Base-by-base conservation (phyloP, 2,113 vertebrate genomes). In the Echinops telfairi region DNA sequence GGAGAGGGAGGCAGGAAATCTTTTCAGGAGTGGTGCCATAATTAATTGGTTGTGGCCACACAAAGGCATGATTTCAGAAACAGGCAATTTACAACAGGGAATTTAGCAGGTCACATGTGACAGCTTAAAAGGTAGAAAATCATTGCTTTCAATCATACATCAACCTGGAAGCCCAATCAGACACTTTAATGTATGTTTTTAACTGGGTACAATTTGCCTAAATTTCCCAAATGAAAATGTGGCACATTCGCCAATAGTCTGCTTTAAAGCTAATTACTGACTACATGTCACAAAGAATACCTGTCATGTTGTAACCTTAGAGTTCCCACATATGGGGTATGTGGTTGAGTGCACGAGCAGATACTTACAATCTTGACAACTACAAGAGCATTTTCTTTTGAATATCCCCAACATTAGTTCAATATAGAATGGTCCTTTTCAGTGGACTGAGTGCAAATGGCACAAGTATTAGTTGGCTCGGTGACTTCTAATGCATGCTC, bases 111-210 rank as follows among this genome's bases (percentile, higher is more conserved):
- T 89, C 91, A 83, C 68, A 17, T 4, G 36, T 23, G 73, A 87
- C 53, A 29, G 78, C 83, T 27, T 43, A 22, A 89, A 93, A 91
- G 84, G 83, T 92, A 82, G 87, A 84, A 95, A 96, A 91, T 84
- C 73, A 92, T 94, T 89, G 82, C 87, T 92, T 94, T 96, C 94
- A 95, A 66, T 83, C 86, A 86, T 2, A 1, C n/a, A 23, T 87
- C 86, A 85, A 79, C 86, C n/a, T 91, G 70, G 71, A 91, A 89
- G 68, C 29, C 71, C 86, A 95, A 73, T 77, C 36, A 92, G 83
- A 84, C 43, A 57, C 62, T 92, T 90, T 79, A 92, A 93, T 89
- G 68, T 89, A 90, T 90, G 77, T 91, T 96, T 97, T 90, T 78
- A 89, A 89, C 80, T 27, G 31, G 89, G 43, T 43, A 60, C 43